Base-by-base conservation (phyloP, 1,140 invertebrate species). In the Drosophila sp. region DNA sequence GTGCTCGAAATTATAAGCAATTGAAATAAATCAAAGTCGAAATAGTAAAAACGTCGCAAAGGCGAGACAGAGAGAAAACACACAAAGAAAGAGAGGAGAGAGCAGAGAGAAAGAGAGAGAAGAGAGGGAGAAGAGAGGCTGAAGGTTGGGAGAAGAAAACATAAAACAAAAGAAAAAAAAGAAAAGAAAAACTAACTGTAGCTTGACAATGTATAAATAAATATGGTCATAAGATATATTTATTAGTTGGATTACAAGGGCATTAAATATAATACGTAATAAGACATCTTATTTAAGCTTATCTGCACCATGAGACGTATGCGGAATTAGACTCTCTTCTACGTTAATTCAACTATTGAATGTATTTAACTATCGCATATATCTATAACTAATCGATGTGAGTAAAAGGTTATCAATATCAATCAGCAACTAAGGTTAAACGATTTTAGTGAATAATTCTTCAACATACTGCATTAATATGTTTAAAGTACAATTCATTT, bases 21-120 rank as follows among this genome's bases (percentile, higher is more conserved):
- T 87, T 87, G 66, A 87, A 73, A 87, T 87, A 87, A 87, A 87
- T 87, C 82, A 87, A 87, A 87, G 83, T 76, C 82, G 66, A 80
- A 84, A 72, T 76, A 83, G 69, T 79, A 78, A 81, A 81, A 72
- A 65, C 62, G 67, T 78, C 72, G 53, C 65, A 25, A 36, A 36
- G 50, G 54, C 45, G 13, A 46, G 51, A 51, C 53, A 27, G 8
- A 50, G 16, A 16, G 6, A 50, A 2, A 3, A 14, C 25, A 36
- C 4, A 21, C 1, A 6, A 14, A 16, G 13, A 41, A 1, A 27
- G 11, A 13, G 36, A 13, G 36, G 36, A 38, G 36, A 38, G 36
- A 43, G 16, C 4, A 3, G 9, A 43, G 46, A 14, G n/a, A 32
- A 4, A 27, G 8, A 50, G 16, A 16, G 6, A 50, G 7, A 3